Base-by-base conservation (phyloP, 2,888 invertebrate species). In the Scrobipalpa costella region DNA sequence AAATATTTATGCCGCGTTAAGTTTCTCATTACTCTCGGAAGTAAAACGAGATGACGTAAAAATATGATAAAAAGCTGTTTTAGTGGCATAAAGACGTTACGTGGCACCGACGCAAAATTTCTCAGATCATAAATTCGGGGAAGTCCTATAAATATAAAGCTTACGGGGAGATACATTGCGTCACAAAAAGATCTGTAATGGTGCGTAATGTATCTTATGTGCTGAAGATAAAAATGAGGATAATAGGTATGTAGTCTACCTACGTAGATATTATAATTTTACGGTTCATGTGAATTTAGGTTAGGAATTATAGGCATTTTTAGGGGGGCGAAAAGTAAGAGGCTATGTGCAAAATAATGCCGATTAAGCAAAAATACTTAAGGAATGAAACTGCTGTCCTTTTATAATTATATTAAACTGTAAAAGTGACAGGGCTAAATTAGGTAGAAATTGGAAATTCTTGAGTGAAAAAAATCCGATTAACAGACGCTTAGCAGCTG, bases 1-100 rank as follows among this genome's bases (percentile, higher is more conserved):
- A 69, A 69, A 68, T 65, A 67, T 71, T 70, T 66, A 66, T 66
- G 61, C 66, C 11, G 13, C 34, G 17, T 47, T 40, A 49, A 49
- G 19, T 49, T 49, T 49, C 49, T 49, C 49, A 49, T 49, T 49
- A 49, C 49, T 21, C 19, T 9, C 17, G 49, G 49, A 13, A 52
- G 50, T 21, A 21, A n/a, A n/a, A 52, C 50, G 11, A 52, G 19
- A 52, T 52, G 21, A 52, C 21, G 27, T 52, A 44, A 44, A 44
- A 44, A 44, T 44, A 44, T 44, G 44, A 44, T 44, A 44, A 44
- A 44, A 44, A 44, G 44, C 44, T 5, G 44, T n/a, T 44, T 44
- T 15, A 15, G 44, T n/a, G 36, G 44, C 5, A n/a, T n/a, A 44
- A 44, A 44, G 40, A 44, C 44, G n/a, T 44, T 44, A 44, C 44